Evolutionary conservation across 2,888 invertebrate species (phyloP), one percentile per base, ranked within the genome.

Genomic region (Lysandra coridon): DNA sequence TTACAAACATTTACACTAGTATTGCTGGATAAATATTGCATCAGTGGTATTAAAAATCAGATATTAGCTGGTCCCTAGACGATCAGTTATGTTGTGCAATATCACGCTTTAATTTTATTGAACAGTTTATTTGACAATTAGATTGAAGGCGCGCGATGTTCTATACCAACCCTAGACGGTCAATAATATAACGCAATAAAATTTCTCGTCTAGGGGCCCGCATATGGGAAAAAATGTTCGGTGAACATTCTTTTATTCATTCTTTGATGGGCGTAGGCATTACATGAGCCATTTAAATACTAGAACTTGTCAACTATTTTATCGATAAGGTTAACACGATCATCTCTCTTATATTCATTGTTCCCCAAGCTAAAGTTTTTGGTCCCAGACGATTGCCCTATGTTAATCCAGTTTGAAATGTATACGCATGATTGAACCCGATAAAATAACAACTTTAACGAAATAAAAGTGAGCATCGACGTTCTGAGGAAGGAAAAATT

Each of bases 1-100:
- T 69, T 69, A 69, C 69, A 69, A 69, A 33, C 69, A 69, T 69
- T 69, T 33, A 69, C 69, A 33, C 69, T 33, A 69, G 69, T 37
- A 64, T 69, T 69, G 33, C 23, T 33, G 14, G 12, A 69, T 33
- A 69, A 37, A 69, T 69, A 69, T 69, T 37, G 33, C 69, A 69
- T 69, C 17, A 69, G 14, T 33, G 69, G 4, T 33, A 69, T 69
- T 33, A 33, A 69, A 12, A 69, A 33, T 33, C 1, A 69, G 1
- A 1, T 69, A 37, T 37, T 14, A 37, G 3, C 37, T 2, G 37
- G 37, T 4, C 37, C 37, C 37, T 2, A 37, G 37, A 37, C 37
- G 40, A 40, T 40, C 40, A 40, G 5, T 40, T 40, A 5, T 40
- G 1, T 40, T 40, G 40, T 40, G 40, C 40, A 40, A 40, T 40